Evolutionary conservation across 2,113 vertebrate species (phyloP).

Genomic region (Oreocharis arfaki): DNA sequence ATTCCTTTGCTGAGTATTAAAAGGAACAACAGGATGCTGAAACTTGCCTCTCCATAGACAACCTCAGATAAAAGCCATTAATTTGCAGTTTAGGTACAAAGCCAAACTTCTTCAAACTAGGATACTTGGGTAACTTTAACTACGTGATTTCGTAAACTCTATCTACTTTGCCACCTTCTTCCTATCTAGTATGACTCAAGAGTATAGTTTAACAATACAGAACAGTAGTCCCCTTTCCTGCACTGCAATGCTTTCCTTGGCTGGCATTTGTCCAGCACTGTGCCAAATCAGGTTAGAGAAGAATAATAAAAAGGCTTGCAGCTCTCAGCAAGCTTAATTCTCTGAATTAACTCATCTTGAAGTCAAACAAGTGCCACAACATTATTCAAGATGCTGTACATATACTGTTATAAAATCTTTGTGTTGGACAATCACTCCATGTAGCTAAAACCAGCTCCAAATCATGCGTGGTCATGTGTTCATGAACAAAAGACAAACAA

Average conservation of each 20-base stretch:
- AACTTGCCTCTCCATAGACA: not conserved
- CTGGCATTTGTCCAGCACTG: not conserved
- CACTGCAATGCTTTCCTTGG: not conserved
- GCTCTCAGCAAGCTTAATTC: not conserved
- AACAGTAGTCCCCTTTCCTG: not conserved
- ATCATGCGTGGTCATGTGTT: not conserved
- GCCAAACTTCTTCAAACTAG: not conserved
- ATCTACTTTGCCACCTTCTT: not conserved
- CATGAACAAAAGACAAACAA: not conserved
- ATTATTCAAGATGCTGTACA: not conserved
- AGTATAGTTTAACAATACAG: not conserved
- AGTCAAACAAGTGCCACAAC: not conserved
- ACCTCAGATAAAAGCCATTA: not conserved
- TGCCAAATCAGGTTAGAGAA: not conserved
- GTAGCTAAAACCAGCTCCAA: not conserved
- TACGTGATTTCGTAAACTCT: not conserved
- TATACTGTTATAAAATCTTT: not conserved
- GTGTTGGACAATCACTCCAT: not conserved
- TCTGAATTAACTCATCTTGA: not conserved
- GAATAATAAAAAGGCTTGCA: not conserved
- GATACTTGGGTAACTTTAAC: not conserved
- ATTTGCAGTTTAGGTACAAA: not conserved
- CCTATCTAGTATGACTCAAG: not conserved
- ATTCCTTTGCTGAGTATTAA: not conserved
- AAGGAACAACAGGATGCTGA: not conserved